Evolutionary conservation across 2,888 invertebrate species (phyloP).

Genomic region (Drosophila aldrichi): DNA sequence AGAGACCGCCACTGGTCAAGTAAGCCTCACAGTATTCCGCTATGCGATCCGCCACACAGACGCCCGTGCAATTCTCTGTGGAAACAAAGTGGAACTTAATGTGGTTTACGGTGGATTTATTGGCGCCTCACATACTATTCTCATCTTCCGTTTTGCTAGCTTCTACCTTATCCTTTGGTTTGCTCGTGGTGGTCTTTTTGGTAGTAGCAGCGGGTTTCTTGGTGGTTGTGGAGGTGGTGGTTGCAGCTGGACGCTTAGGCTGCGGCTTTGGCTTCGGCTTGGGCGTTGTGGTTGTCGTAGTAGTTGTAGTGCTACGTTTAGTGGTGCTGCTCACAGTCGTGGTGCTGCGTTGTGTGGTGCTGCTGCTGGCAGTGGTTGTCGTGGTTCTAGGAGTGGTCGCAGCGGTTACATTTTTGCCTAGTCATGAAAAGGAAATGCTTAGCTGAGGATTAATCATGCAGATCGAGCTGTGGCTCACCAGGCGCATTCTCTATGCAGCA

Average conservation of each 20-base stretch:
- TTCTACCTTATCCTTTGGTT: conserved; percentile 62
- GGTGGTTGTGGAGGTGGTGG: conserved; percentile 67
- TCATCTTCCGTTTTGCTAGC: conserved; percentile 73
- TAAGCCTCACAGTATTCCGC: conserved; percentile 95
- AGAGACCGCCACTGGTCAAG: conserved; percentile 90
- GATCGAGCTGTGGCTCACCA: conserved; percentile 75
- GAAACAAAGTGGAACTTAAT: background rate
- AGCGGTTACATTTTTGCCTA: conserved; percentile 85
- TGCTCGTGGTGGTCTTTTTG: conserved; percentile 71
- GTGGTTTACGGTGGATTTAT: background rate
- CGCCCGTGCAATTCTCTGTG: conserved; percentile 89
- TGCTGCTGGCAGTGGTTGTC: conserved; percentile 47
- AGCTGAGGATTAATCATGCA: background rate
- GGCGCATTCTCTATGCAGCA: conserved; percentile 92
- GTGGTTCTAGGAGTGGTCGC: conserved; percentile 54
- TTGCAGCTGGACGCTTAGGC: conserved; percentile 69
- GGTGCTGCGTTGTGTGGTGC: conserved; percentile 61
- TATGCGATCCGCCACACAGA: conserved; percentile 93
- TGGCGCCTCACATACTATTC: conserved; percentile 54
- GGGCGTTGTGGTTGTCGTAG: conserved; percentile 59
- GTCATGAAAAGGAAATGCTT: background rate
- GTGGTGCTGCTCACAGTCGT: conserved; percentile 78
- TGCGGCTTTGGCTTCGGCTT: conserved; percentile 74
- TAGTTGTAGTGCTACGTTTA: conserved; percentile 75
- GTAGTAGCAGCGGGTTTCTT: conserved; percentile 72